These are phyloP conservation scores for Malurus splendens DNA, from an alignment of 2,797 vertebrate genomes.

Conservation along the genomic window DNA sequence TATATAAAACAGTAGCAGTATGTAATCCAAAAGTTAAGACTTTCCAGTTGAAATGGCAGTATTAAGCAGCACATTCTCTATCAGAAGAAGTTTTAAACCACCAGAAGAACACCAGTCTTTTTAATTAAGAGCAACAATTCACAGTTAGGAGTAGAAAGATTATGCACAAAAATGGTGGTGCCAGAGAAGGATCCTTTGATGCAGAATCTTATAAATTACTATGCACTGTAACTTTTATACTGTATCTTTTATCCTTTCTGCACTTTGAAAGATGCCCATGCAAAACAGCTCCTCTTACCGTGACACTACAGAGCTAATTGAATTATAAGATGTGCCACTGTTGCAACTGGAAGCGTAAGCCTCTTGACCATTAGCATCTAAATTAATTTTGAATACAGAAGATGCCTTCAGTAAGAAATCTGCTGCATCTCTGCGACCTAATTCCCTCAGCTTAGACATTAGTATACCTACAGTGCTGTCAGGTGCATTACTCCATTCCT, in stretches of 20 bases:
- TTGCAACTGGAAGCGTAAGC: constrained; percentile 87
- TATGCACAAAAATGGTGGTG: constrained; percentile 30
- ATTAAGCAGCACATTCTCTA: constrained; percentile 66
- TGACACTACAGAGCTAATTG: constrained; percentile 95
- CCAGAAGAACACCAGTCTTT: constrained; percentile 45
- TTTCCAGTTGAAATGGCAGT: constrained; percentile 59
- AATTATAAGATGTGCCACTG: constrained; percentile 93
- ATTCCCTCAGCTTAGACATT: constrained; percentile 89
- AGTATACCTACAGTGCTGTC: constrained; percentile 87
- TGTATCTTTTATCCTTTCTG: neutral
- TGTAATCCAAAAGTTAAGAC: constrained; percentile 45
- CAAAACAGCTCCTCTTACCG: constrained; percentile 74
- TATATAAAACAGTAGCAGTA: constrained; percentile 42
- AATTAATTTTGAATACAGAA: constrained; percentile 87
- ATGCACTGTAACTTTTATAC: neutral
- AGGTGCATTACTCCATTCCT: constrained; percentile 84
- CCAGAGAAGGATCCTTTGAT: neutral
- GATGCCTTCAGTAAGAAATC: constrained; percentile 93
- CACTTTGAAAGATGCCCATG: neutral
- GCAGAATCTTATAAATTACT: constrained; percentile 14
- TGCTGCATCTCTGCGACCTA: constrained; percentile 90
- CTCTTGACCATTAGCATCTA: constrained; percentile 79
- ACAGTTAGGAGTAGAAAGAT: constrained; percentile 54
- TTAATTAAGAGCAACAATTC: constrained; percentile 48
- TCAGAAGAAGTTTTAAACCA: constrained; percentile 41